Evolutionary conservation across 2,888 invertebrate species (phyloP).

Genomic region (Mesorhabditis spiculigera): DNA sequence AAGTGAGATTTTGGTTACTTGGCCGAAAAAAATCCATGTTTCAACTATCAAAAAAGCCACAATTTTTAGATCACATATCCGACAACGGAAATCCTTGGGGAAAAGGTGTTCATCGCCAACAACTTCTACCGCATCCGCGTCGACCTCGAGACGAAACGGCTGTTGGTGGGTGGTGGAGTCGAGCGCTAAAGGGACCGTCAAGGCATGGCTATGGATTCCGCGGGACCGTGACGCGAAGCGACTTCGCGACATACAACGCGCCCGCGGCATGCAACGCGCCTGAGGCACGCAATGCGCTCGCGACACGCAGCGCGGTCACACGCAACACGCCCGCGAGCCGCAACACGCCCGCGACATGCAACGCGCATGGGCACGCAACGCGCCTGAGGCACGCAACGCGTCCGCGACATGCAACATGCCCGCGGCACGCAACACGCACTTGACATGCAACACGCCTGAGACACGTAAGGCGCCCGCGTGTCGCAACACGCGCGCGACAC

Average conservation of each 20-base stretch:
- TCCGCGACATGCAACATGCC: background rate
- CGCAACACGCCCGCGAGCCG: too few relatives aligned
- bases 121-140: slow-evolving; percentile 35
- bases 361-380: too few relatives aligned
- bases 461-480: too few relatives aligned
- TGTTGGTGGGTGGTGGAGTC: background rate
- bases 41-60: background rate
- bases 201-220: too few relatives aligned
- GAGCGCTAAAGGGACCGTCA: too few relatives aligned
- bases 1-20: slow-evolving; percentile 9
- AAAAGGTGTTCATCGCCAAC: slow-evolving; percentile 33
- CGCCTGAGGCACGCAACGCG: background rate
- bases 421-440: too few relatives aligned
- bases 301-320: too few relatives aligned
- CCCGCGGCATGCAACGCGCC: too few relatives aligned
- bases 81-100: slow-evolving; percentile 29
- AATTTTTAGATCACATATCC: slow-evolving; percentile 38
- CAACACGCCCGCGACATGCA: too few relatives aligned
- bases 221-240: background rate
- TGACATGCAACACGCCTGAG: too few relatives aligned
- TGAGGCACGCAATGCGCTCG: too few relatives aligned
- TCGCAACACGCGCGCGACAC: too few relatives aligned
- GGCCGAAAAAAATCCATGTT: background rate
- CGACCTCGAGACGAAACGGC: slow-evolving; percentile 14
- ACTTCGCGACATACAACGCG: background rate